Conservation (phyloP, 2,797 vertebrate species). For the Macrochelys suwanniensis region DNA sequence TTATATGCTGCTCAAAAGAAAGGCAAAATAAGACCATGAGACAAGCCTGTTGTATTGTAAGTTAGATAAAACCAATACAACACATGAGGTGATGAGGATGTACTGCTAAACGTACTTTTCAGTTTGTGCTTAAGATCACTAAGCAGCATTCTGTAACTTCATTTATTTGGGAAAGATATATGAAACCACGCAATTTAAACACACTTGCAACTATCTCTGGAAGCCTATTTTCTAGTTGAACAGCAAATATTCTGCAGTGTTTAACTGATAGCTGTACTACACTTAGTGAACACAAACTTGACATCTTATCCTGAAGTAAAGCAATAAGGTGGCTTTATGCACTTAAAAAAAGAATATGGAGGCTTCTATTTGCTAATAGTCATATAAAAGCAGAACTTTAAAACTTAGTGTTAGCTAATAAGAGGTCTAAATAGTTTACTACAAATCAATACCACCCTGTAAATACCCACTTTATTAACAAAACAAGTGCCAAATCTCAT, state of each 20-base stretch:
- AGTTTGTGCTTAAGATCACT: conserved; percentile 69
- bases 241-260: conserved; percentile 77
- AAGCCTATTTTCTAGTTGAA: conserved; percentile 78
- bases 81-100: conserved; percentile 56
- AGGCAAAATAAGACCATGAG: conserved; percentile 49
- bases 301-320: conserved; percentile 81
- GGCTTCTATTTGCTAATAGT: conserved; percentile 78
- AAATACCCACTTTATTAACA: conserved; percentile 78
- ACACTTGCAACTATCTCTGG: conserved; percentile 78
- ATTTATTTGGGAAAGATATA: conserved; percentile 71
- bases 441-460: conserved; percentile 78
- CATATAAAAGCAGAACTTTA: conserved; percentile 81
- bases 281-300: conserved; percentile 80
- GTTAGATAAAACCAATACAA: conserved; percentile 50
- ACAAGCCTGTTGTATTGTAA: conserved; percentile 50
- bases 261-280: conserved; percentile 76
- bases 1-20: conserved; percentile 58
- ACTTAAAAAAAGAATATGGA: conserved; percentile 74
- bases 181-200: conserved; percentile 73
- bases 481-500: conserved; percentile 82
- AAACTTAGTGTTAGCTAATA: conserved; percentile 87
- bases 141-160: conserved; percentile 71
- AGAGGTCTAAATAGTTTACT: conserved; percentile 80
- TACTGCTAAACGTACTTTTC: conserved; percentile 58
- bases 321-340: conserved; percentile 84